Base-by-base conservation (phyloP, 2,797 vertebrate species). In the Vespertilio murinus region DNA sequence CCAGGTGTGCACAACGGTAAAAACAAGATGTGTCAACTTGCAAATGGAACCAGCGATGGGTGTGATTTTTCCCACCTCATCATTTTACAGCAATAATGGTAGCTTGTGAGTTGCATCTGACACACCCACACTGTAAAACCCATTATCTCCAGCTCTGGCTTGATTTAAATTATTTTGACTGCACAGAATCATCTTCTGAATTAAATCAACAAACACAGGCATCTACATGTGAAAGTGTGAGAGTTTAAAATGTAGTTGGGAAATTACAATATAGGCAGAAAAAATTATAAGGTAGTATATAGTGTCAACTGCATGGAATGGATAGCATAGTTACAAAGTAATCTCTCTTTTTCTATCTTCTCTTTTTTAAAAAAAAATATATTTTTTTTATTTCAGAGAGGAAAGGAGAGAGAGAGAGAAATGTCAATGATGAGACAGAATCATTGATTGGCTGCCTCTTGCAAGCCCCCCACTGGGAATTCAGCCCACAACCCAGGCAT, bases 231-330 rank as follows among this genome's bases (percentile, higher is more conserved):
- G 69, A 77, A 95, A 56, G 10, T 77, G 52, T 65, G 69, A 80
- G 82, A 61, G 14, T 88, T 90, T 91, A 35, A 65, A 92, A n/a
- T 61, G 64, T 49, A 23, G 23, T 59, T 73, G 20, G 30, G 33
- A 87, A 75, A 74, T 90, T 81, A 93, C 88, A 95, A 81, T 56
- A 73, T 13, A 85, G 56, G 38, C 61, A 90, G 69, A 86, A 84
- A 93, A 73, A 87, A 93, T 40, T 65, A 64, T 35, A 78, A 56
- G 40, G 20, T 45, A 28, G 20, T 74, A n/a, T 90, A 64, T 71
- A 69, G 52, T 45, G 25, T 56, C 69, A 93, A 59, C 22, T 4
- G 49, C 86, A 17, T 52, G 28, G 30, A 95, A 83, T 20, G 78
- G 74, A 71, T 75, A 74, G 91, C 64, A 74, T 88, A 92, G 28